Base-by-base conservation (phyloP, 2,888 invertebrate genomes). In the Epirrhoe tristata region DNA sequence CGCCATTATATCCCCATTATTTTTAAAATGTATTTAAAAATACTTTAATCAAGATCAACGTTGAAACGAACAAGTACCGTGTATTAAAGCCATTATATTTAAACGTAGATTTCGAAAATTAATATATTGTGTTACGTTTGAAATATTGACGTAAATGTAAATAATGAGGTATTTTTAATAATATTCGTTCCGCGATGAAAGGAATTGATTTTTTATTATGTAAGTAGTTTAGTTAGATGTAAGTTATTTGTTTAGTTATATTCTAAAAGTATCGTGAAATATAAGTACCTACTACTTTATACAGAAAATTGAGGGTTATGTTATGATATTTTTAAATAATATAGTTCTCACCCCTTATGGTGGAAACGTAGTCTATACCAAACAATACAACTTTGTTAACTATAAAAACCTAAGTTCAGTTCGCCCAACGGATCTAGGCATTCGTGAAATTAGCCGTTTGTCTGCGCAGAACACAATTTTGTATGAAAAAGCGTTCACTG, bases 151-250 rank as follows among this genome's bases (percentile, higher is more conserved):
- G 69, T 58, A 36, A 70, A 58, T 64, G 64, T 71, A 66, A 61
- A 66, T 72, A 72, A 64, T 60, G 55, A 71, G 62, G 55, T 62
- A 68, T 39, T 51, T 64, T 53, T 59, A 67, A 75, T 74, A 73
- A 75, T 76, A 70, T 77, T 74, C 74, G 70, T 74, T 77, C 71
- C 73, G 69, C 74, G 66, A 74, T 73, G 70, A 62, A 74, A 81
- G 83, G 84, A 85, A 84, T 83, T 79, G 78, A 78, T 77, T 78
- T 73, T 74, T 60, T 53, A 71, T 68, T 67, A 24, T 58, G 50
- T n/a, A n/a, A n/a, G n/a, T 62, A 66, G 43, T 43, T 43, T 59
- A 43, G 58, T 43, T 59, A 31, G 58, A 43, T 62, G 6, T 63
- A 63, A 58, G 54, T 78, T 81, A 77, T 77, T 71, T 77, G 72